Evolutionary conservation across 2,113 vertebrate genomes (phyloP), one percentile per base, ranked within the genome.

Genomic region (Hymenochirus boettgeri): DNA sequence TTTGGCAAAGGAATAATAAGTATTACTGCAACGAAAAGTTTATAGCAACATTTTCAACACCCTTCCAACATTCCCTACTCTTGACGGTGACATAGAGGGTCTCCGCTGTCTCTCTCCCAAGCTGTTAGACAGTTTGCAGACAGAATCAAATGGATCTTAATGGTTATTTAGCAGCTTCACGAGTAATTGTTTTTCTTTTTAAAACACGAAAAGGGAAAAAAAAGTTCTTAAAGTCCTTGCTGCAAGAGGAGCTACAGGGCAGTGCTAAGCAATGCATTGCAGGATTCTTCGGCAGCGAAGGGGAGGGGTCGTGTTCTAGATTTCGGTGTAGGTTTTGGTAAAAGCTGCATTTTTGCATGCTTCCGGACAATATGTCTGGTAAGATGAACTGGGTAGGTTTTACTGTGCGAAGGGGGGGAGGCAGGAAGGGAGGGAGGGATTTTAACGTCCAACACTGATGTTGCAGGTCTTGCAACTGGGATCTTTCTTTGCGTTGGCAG

Each of bases 391-490:
- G 75, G 33, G 76, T 75, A 83, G 79, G 74, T 65, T 46, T 60
- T 73, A 66, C 73, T 74, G 74, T 59, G 83, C 58, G 76, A 13
- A 12, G 10, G 4, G 33, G 10, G 33, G 29, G 33, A 83, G 81
- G 63, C 57, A 62, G 19, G 70, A 37, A 61, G 57, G 0, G 6
- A 1, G 23, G 50, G 62, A n/a, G 50, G 7, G 47, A 56, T 33
- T 26, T 86, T 91, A 99, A 79, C 97, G 96, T 74, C 97, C 97
- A 80, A 97, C 97, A 70, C 97, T 99, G 81, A 99, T 99, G 75
- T 99, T 99, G 89, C 96, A 99, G 81, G 87, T 96, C 91, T 99
- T 99, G 88, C 97, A 99, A 91, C 97, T 99, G 76, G 96, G 97
- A 83, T 99, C 96, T 85, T 99, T 99, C 90, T 99, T 99, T 77